These are phyloP conservation scores for Anodontia alba DNA, from an alignment of 2,888 invertebrate genomes.

Conservation along the genomic window DNA sequence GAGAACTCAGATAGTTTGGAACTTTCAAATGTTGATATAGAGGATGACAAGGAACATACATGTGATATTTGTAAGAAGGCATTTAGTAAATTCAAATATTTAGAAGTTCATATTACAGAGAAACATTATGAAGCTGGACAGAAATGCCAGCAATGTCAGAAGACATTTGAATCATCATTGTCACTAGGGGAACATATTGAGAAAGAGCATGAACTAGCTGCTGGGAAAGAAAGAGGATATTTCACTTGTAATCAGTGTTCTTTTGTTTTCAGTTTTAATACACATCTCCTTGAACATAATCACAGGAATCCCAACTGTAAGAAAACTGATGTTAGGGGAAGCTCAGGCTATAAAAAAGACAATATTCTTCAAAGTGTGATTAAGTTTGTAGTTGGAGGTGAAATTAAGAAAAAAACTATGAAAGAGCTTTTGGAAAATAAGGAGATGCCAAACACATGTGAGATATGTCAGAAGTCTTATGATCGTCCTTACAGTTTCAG, in stretches of 20 bases:
- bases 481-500: conserved; percentile 4
- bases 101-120: neutral
- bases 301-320: neutral
- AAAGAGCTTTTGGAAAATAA: neutral
- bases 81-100: neutral
- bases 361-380: neutral
- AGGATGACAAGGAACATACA: neutral
- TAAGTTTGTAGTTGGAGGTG: neutral
- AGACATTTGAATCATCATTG: conserved; percentile 20
- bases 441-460: neutral
- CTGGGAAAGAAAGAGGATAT: neutral
- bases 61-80: neutral
- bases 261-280: conserved; percentile 1
- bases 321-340: too few relatives aligned
- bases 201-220: neutral
- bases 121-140: neutral
- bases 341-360: neutral
- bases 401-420: neutral
- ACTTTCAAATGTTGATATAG: neutral
- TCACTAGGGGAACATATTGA: conserved; percentile 33
- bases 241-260: neutral
- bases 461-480: conserved; percentile 6
- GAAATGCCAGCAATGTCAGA: conserved; percentile 27
- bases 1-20: neutral
- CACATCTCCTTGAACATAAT: conserved; percentile 10